phyloP scores from a whole-genome alignment of 2,113 vertebrate species.

The Equus quagga region DNA sequence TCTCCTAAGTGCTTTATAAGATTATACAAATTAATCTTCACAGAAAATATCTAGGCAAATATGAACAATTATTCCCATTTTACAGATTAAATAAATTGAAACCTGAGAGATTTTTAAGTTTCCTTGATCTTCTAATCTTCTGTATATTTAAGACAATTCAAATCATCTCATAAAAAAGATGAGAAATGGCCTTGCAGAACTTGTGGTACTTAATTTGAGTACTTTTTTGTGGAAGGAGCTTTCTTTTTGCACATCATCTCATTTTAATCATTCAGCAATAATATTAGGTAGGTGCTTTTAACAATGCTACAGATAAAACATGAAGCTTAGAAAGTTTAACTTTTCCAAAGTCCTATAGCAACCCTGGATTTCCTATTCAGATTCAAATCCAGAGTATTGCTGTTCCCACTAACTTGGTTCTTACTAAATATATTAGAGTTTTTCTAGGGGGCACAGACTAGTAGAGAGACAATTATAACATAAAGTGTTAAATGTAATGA shows the following conservation, averaged over 20 bases:
- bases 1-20: neutral
- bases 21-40: neutral
- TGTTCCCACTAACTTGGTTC: neutral
- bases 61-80: neutral
- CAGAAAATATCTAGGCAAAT: neutral
- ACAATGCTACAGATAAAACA: neutral
- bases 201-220: neutral
- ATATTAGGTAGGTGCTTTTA: neutral
- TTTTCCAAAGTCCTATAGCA: neutral
- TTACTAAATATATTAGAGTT: too few relatives aligned
- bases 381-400: neutral
- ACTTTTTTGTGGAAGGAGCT: neutral
- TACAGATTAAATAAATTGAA: neutral
- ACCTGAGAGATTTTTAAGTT: neutral
- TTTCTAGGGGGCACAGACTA: neutral
- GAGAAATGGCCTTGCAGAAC: neutral
- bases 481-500: neutral
- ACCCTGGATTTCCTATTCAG: neutral
- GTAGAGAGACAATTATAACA: neutral
- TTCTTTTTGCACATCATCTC: neutral
- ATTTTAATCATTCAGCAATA: neutral
- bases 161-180: neutral
- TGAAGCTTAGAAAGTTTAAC: neutral
- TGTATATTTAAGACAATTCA: neutral
- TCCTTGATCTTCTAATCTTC: neutral